phyloP scores from a whole-genome alignment of 2,113 vertebrate species.

The Percina caprodes region DNA sequence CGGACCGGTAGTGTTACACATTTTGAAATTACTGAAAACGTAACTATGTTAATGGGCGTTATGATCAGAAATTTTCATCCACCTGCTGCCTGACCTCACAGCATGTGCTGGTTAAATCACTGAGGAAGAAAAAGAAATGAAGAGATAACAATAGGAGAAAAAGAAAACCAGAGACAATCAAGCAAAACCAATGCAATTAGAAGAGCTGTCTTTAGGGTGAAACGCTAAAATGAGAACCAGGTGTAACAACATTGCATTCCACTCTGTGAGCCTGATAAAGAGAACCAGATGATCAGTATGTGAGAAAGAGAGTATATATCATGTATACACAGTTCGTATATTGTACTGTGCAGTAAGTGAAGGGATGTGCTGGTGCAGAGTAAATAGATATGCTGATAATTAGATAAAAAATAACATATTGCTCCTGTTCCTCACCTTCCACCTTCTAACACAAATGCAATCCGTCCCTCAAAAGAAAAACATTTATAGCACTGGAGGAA shows the following conservation, averaged over 20 bases:
- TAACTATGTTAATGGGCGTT: too few relatives aligned
- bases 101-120: neutral
- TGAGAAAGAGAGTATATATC: neutral
- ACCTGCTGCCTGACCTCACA: constrained; percentile 8
- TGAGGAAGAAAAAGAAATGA: constrained; percentile 8
- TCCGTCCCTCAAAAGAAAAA: neutral
- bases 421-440: neutral
- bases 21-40: constrained; percentile 1
- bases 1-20: neutral
- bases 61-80: neutral
- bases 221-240: constrained; percentile 62
- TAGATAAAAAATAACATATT: too few relatives aligned
- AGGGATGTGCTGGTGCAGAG: neutral
- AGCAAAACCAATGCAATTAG: constrained; percentile 35
- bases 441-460: neutral
- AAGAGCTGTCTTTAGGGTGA: constrained; percentile 41
- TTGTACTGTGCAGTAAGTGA: neutral
- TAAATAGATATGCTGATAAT: neutral
- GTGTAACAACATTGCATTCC: constrained; percentile 59
- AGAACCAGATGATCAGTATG: constrained; percentile 70
- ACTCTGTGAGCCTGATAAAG: constrained; percentile 54
- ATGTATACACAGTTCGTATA: neutral
- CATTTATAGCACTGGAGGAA: neutral
- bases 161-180: constrained; percentile 25
- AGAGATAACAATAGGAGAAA: neutral